These are phyloP conservation scores for Cephus spinipes DNA, from an alignment of 2,888 invertebrate genomes.

Conservation along the genomic window DNA sequence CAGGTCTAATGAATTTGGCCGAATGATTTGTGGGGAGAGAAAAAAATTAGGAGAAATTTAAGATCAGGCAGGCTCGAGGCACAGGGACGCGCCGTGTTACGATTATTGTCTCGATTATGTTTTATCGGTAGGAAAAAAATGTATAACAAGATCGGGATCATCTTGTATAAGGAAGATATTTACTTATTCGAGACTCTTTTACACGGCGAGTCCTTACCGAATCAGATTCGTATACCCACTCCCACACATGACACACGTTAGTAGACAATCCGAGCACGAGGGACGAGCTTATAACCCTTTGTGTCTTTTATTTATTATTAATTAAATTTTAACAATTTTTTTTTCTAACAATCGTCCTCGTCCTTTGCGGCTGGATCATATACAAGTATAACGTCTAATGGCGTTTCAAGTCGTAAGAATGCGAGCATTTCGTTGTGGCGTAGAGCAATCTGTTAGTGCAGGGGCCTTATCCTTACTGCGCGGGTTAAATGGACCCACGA, in stretches of 20 bases:
- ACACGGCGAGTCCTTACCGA: constrained; percentile 27
- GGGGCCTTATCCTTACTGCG: constrained; percentile 67
- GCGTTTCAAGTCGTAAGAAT: neutral
- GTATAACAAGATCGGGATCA: neutral
- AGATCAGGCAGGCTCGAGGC: constrained; percentile 22
- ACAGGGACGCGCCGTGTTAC: constrained; percentile 18
- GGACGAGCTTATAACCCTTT: neutral
- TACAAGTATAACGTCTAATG: neutral
- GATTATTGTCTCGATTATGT: neutral
- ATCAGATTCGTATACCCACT: constrained; percentile 29
- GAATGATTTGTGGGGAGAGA: neutral
- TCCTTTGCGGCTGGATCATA: neutral
- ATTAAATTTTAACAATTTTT: neutral
- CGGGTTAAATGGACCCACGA: constrained; percentile 39
- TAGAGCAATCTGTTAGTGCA: constrained; percentile 66
- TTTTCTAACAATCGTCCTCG: neutral
- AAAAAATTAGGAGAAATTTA: neutral
- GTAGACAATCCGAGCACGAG: neutral
- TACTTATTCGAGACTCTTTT: constrained; percentile 8
- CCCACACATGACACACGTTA: constrained; percentile 16
- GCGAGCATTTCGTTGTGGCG: constrained; percentile 56
- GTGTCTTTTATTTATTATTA: neutral
- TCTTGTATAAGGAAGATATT: neutral
- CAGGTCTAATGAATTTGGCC: neutral
- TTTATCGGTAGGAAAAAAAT: neutral